These are phyloP conservation scores for Hermetia illucens DNA, from an alignment of 1,140 invertebrate genomes.

Conservation along the genomic window DNA sequence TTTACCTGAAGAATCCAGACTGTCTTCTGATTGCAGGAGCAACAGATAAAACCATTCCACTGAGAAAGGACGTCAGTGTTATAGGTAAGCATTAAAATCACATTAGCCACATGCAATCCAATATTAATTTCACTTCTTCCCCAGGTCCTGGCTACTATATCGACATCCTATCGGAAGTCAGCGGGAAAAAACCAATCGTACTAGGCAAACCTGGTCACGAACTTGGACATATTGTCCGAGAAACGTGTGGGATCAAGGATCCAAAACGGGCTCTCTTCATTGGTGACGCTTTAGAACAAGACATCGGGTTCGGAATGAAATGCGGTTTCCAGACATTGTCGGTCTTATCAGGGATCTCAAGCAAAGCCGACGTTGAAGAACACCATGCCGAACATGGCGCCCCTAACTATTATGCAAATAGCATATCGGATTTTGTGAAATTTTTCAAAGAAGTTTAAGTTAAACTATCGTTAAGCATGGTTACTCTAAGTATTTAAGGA, in stretches of 20 bases:
- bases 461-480: no score
- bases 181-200: constrained; percentile 29
- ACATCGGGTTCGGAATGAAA: constrained; percentile 38
- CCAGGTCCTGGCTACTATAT: constrained; percentile 35
- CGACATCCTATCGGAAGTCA: constrained; percentile 31
- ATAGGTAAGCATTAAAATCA: constrained; percentile 8
- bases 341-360: constrained; percentile 33
- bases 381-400: constrained; percentile 16
- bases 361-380: constrained; percentile 25
- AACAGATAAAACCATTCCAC: constrained; percentile 19
- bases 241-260: constrained; percentile 32
- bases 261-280: constrained; percentile 40
- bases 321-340: constrained; percentile 38
- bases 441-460: constrained; percentile 11
- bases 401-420: constrained; percentile 35
- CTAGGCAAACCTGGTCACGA: constrained; percentile 37
- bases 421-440: constrained; percentile 18
- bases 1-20: constrained; percentile 15
- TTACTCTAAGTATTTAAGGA: no score
- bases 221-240: constrained; percentile 30
- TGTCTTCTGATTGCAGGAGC: constrained; percentile 19
- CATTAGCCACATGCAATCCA: no score
- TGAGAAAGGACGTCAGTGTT: constrained; percentile 17
- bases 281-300: constrained; percentile 42
- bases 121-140: no score